Evolutionary conservation across 2,797 vertebrate genomes (phyloP), one percentile per base, ranked within the genome.

Genomic region (Poeciliopsis presidionis): DNA sequence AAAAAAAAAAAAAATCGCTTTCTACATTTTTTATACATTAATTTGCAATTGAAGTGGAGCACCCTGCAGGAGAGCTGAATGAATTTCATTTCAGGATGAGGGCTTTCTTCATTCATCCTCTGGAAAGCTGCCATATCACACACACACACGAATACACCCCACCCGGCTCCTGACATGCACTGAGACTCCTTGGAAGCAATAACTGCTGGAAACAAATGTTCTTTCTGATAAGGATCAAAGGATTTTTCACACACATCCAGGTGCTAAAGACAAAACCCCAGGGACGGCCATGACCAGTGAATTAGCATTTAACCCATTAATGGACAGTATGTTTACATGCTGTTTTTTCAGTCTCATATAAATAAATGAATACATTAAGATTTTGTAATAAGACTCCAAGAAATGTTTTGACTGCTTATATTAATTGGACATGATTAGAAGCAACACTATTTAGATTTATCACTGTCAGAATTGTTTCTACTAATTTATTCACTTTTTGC

Each of bases 151-250:
- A 16, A 6, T 1, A 51, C 47, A 7, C 49, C 5, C 49, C 20
- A 51, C 20, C 20, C 0, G 49, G 71, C 79, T 28, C 84, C 73
- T 75, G 16, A 22, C 49, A 53, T 79, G 47, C 45, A 16, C 76
- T 4, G 63, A 73, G 53, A 74, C 72, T 61, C 78, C 30, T 36
- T 82, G 72, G 57, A 82, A 83, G 74, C 76, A 49, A 33, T 36
- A 63, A 33, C 59, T 63, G 30, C 30, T 36, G 59, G 30, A 20
- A 63, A 36, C 59, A 33, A 63, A 63, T 63, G 59, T 63, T 63
- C 28, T 57, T 76, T 73, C 73, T 83, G 85, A 90, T 88, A 85
- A 79, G 57, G 79, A 92, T 91, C 84, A 88, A 88, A 82, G 75
- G 65, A 59, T 74, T 84, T 63, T 63, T 63, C 59, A 63, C 59